Evolutionary conservation across 2,888 invertebrate genomes (phyloP).

Genomic region (Pseudeuparius sepicola): DNA sequence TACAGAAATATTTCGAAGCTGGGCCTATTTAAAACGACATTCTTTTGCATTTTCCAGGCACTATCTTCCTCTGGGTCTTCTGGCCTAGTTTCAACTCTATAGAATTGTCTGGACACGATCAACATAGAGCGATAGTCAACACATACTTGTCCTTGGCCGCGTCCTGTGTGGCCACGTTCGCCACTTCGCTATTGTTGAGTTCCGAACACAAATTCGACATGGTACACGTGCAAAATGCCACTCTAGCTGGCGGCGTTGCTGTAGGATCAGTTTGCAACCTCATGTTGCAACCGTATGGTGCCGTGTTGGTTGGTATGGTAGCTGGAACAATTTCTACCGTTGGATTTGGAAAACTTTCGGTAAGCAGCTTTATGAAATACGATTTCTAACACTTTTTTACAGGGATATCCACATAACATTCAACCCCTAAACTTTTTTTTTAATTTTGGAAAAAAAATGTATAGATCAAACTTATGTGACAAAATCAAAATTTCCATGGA

Average conservation of each 20-base stretch:
- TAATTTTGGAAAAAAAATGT: no score
- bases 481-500: no score
- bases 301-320: slow-evolving; percentile 66
- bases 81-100: slow-evolving; percentile 97
- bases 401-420: no score
- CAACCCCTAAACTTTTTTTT: no score
- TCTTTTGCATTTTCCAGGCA: slow-evolving; percentile 60
- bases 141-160: slow-evolving; percentile 83
- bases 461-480: no score
- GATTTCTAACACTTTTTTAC: not conserved
- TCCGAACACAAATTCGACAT: slow-evolving; percentile 72
- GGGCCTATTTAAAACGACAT: no score
- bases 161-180: slow-evolving; percentile 73
- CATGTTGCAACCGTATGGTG: slow-evolving; percentile 74
- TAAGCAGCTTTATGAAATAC: slow-evolving; percentile 35
- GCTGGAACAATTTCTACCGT: slow-evolving; percentile 71
- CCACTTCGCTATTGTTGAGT: slow-evolving; percentile 67
- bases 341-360: slow-evolving; percentile 69
- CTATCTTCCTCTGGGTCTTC: slow-evolving; percentile 89
- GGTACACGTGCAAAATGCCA: slow-evolving; percentile 92
- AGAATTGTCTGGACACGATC: slow-evolving; percentile 58
- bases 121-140: slow-evolving; percentile 82
- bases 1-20: no score
- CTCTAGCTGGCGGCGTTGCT: slow-evolving; percentile 87
- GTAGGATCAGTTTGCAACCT: slow-evolving; percentile 78